These are phyloP conservation scores for Drosophila mettleri DNA, from an alignment of 2,888 invertebrate species.

Conservation along the genomic window DNA sequence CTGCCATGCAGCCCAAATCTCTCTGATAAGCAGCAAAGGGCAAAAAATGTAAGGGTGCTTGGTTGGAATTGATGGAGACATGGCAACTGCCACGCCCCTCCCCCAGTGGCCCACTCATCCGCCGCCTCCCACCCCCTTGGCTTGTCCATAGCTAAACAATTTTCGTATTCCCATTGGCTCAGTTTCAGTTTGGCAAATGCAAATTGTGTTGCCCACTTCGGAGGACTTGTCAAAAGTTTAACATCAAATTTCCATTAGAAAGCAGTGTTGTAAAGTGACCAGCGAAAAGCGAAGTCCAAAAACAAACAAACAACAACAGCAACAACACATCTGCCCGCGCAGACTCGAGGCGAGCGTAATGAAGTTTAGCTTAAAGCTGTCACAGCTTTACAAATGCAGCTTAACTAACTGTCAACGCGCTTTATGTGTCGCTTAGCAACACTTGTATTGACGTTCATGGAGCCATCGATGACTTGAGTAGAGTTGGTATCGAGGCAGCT, in stretches of 20 bases:
- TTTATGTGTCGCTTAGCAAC: not conserved
- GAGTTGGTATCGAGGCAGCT: not conserved
- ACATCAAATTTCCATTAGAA: constrained; percentile 32
- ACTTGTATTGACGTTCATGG: not conserved
- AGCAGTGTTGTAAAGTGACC: constrained; percentile 20
- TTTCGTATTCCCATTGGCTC: constrained; percentile 30
- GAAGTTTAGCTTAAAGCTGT: constrained; percentile 4
- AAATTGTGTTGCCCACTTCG: constrained; percentile 60
- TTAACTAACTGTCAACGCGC: not conserved
- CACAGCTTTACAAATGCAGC: not conserved
- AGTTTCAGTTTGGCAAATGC: constrained; percentile 32
- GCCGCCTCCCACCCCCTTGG: not conserved
- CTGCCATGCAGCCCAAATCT: not conserved
- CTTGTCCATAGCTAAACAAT: constrained; percentile 13
- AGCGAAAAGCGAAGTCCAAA: not conserved
- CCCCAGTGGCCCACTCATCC: not conserved
- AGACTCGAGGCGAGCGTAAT: not conserved
- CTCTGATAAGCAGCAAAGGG: not conserved
- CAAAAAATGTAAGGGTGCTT: not conserved
- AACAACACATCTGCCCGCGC: not conserved
- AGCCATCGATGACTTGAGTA: not conserved
- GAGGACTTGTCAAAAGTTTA: constrained; percentile 24
- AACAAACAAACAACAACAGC: not conserved
- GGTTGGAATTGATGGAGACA: not conserved
- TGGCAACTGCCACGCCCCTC: not conserved